These are phyloP conservation scores for Aptenodytes forsteri DNA, from an alignment of 2,113 vertebrate genomes.

Conservation along the genomic window DNA sequence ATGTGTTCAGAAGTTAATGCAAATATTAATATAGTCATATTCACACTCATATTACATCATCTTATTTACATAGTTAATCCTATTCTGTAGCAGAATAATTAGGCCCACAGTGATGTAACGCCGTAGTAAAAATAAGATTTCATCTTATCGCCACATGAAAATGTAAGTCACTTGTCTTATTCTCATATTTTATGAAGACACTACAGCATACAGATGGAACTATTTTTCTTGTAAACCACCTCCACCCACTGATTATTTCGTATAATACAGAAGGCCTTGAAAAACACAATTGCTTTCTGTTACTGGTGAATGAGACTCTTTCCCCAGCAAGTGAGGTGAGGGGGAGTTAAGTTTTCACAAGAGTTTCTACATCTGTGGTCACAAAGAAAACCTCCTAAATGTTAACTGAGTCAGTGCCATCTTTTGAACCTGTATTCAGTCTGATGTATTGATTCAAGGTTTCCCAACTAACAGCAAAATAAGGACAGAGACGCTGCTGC, in stretches of 20 bases:
- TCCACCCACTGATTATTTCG: conserved; percentile 35
- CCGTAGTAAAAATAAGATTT: neutral
- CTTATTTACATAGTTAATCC: neutral
- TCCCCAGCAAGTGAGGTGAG: neutral
- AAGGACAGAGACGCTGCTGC: neutral
- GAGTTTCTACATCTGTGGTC: conserved; percentile 32
- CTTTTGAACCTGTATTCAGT: neutral
- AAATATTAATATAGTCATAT: neutral
- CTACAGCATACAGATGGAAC: neutral
- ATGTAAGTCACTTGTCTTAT: neutral
- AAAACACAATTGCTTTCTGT: conserved; percentile 55
- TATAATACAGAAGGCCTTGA: conserved; percentile 4
- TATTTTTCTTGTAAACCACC: conserved; percentile 24
- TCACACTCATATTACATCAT: neutral
- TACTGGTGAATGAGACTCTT: conserved; percentile 3
- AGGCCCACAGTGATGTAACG: neutral
- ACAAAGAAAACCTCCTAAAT: conserved; percentile 58
- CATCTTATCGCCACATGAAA: neutral
- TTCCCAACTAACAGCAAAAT: neutral
- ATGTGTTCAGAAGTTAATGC: neutral
- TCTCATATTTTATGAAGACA: neutral
- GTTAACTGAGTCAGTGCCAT: neutral
- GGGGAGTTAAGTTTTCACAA: conserved; percentile 54
- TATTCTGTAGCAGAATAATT: neutral
- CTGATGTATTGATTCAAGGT: neutral